Conservation (phyloP, 23 tunicate species). For the Corella eumyota region DNA sequence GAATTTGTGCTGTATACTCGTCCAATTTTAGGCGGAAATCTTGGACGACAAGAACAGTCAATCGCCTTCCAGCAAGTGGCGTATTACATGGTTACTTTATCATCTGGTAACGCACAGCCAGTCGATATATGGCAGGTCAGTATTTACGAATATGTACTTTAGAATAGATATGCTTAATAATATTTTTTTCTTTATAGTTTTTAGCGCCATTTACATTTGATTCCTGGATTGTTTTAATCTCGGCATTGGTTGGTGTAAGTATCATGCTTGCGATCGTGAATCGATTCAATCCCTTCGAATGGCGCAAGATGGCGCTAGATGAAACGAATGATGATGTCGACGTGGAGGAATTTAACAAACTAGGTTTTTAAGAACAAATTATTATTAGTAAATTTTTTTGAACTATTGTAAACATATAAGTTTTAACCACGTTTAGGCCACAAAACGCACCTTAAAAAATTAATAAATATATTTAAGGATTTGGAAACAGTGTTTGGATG, state of each 20-base stretch:
- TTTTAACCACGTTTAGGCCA: no score
- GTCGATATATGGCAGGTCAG: slow-evolving; percentile 44
- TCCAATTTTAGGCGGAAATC: slow-evolving; percentile 36
- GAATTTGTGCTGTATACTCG: slow-evolving; percentile 40
- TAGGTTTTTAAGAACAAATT: slow-evolving; percentile 11
- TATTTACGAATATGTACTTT: neutral
- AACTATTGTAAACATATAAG: no score
- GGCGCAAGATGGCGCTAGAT: slow-evolving; percentile 56
- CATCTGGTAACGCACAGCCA: slow-evolving; percentile 41
- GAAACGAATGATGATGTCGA: slow-evolving; percentile 60
- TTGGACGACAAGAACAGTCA: slow-evolving; percentile 32
- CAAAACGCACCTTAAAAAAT: neutral
- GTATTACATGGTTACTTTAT: slow-evolving; percentile 46
- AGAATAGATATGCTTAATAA: neutral
- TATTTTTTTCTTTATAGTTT: slow-evolving; percentile 9
- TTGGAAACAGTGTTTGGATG: slow-evolving; percentile 62
- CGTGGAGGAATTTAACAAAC: slow-evolving; percentile 46
- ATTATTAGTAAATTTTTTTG: neutral
- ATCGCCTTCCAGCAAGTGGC: slow-evolving; percentile 43
- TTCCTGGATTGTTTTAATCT: slow-evolving; percentile 45
- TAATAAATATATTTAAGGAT: slow-evolving; percentile 4
- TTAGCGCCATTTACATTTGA: slow-evolving; percentile 45
- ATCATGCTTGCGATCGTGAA: slow-evolving; percentile 28
- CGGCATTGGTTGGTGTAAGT: slow-evolving; percentile 23
- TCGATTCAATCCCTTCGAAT: slow-evolving; percentile 52